phyloP scores from a whole-genome alignment of 92 coral and sea anemone species.

The Epizoanthus illoricatus region DNA sequence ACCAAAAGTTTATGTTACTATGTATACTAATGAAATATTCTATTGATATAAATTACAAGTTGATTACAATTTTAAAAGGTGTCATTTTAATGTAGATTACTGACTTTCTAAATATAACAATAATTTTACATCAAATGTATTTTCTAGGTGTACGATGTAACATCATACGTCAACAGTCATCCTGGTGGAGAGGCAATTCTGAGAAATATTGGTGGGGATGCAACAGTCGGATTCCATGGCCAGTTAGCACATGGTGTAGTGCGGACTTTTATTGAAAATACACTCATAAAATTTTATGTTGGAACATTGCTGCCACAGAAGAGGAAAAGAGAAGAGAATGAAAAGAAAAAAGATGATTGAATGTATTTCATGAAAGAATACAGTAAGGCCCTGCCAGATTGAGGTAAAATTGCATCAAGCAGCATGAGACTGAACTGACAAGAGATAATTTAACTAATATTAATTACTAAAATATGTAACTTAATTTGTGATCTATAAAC shows the following conservation, averaged over 20 bases:
- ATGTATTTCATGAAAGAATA: background rate
- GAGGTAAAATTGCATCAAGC: background rate
- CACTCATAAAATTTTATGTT: slow-evolving; percentile 56
- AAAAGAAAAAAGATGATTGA: background rate
- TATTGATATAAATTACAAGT: too few relatives aligned
- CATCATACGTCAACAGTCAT: slow-evolving; percentile 67
- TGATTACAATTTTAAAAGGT: too few relatives aligned
- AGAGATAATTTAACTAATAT: too few relatives aligned
- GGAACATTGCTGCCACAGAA: slow-evolving; percentile 47
- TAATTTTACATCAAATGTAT: background rate
- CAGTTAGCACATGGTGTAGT: slow-evolving; percentile 76
- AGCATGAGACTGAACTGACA: too few relatives aligned
- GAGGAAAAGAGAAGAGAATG: slow-evolving; percentile 15
- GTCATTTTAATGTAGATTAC: too few relatives aligned
- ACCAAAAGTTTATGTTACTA: too few relatives aligned
- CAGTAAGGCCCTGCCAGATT: background rate
- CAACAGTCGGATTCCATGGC: slow-evolving; percentile 62
- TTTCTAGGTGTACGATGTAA: slow-evolving; percentile 73
- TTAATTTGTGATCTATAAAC: too few relatives aligned
- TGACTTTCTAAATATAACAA: too few relatives aligned
- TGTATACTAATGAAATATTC: too few relatives aligned
- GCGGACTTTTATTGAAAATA: slow-evolving; percentile 56
- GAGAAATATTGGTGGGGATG: slow-evolving; percentile 66
- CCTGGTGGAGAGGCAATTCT: slow-evolving; percentile 82
- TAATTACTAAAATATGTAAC: too few relatives aligned